Percentiles rank a stretch among this genome's conserved stretches.
phyloP scores from a whole-genome alignment of 1,140 invertebrate species.

The Hetaerina americana region DNA sequence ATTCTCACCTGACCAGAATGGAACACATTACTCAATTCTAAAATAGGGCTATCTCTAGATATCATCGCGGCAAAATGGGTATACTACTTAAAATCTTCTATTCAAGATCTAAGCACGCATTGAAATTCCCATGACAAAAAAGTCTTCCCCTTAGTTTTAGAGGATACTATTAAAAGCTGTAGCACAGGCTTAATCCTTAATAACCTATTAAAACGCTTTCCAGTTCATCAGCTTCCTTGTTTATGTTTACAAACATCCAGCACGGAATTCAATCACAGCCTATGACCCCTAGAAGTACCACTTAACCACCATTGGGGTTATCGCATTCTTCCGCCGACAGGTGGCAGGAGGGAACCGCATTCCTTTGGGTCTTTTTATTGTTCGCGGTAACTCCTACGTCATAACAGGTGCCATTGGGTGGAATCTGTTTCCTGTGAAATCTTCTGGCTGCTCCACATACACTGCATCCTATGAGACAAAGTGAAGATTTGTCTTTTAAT shows the following conservation, averaged over 20 bases:
- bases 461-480: too few species aligned
- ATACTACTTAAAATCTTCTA: background rate
- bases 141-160: too few species aligned
- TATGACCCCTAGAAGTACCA: background rate
- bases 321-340: background rate
- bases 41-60: slow-evolving; percentile 57
- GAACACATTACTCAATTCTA: slow-evolving; percentile 78
- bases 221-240: too few species aligned
- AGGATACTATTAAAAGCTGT: too few species aligned
- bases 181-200: too few species aligned
- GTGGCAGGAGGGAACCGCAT: background rate
- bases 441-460: background rate
- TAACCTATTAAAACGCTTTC: too few species aligned
- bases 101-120: too few species aligned
- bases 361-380: background rate
- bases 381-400: background rate
- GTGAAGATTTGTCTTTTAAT: too few species aligned
- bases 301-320: background rate
- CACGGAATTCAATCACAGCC: background rate
- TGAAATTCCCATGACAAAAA: background rate
- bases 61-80: slow-evolving; percentile 47
- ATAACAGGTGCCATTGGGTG: background rate
- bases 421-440: background rate
- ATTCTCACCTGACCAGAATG: slow-evolving; percentile 67
- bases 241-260: background rate